Conservation (phyloP, 2,797 vertebrate genomes). For the Myripristis jacobus region DNA sequence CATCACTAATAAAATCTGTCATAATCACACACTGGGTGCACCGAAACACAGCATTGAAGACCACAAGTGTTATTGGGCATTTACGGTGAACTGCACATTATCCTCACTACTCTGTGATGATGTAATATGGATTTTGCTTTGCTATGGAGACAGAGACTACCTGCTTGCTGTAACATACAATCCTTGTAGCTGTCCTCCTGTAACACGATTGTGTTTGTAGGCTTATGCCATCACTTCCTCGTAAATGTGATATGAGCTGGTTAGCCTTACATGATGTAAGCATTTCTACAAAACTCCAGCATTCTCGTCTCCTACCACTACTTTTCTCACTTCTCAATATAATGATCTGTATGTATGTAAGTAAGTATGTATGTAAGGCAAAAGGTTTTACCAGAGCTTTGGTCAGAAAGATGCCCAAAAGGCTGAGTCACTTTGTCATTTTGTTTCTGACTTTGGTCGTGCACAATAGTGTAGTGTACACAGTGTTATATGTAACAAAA, state of each 20-base stretch:
- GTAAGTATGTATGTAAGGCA: slow-evolving; percentile 78
- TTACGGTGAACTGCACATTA: slow-evolving; percentile 61
- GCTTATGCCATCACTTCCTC: slow-evolving; percentile 59
- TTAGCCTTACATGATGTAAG: slow-evolving; percentile 40
- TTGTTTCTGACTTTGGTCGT: slow-evolving; percentile 83
- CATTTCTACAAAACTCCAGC: slow-evolving; percentile 44
- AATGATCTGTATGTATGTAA: slow-evolving; percentile 78
- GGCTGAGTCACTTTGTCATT: slow-evolving; percentile 89
- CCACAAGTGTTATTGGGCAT: slow-evolving; percentile 66
- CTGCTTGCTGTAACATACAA: slow-evolving; percentile 79
- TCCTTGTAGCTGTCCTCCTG: slow-evolving; percentile 71
- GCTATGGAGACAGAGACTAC: slow-evolving; percentile 57
- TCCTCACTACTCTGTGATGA: slow-evolving; percentile 58
- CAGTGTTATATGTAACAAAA: slow-evolving; percentile 84
- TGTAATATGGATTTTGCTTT: slow-evolving; percentile 33
- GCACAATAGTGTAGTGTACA: slow-evolving; percentile 87
- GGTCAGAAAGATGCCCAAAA: slow-evolving; percentile 79
- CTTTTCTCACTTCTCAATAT: slow-evolving; percentile 51
- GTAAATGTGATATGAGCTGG: slow-evolving; percentile 58
- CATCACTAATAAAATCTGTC: slow-evolving; percentile 43
- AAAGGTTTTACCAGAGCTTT: slow-evolving; percentile 72
- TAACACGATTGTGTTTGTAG: slow-evolving; percentile 74
- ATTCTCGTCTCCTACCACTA: slow-evolving; percentile 59
- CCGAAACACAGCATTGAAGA: slow-evolving; percentile 71
- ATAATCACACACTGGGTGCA: slow-evolving; percentile 54